Conservation (phyloP, 2,797 vertebrate species). For the Spondyliosoma cantharus region DNA sequence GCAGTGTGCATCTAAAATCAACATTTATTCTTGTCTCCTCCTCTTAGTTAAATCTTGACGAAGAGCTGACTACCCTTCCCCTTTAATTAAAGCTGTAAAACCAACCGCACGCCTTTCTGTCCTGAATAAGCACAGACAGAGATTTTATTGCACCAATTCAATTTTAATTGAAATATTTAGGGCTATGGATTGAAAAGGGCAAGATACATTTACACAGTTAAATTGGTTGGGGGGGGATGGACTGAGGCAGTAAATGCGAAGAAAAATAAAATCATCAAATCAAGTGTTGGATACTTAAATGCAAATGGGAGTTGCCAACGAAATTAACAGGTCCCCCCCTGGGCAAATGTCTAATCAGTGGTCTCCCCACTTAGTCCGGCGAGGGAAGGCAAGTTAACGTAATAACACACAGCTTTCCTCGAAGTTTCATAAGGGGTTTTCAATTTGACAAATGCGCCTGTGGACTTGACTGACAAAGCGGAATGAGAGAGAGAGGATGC, state of each 20-base stretch:
- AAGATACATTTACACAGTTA: slow-evolving; percentile 68
- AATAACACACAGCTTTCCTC: slow-evolving; percentile 66
- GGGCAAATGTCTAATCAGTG: slow-evolving; percentile 77
- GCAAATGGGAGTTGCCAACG: slow-evolving; percentile 75
- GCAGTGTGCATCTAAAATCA: neutral
- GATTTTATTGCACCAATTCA: slow-evolving; percentile 73
- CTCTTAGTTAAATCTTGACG: slow-evolving; percentile 48
- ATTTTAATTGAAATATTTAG: slow-evolving; percentile 81
- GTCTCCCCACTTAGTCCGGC: slow-evolving; percentile 64
- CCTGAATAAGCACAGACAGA: slow-evolving; percentile 52
- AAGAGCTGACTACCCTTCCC: slow-evolving; percentile 37
- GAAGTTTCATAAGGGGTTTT: slow-evolving; percentile 60
- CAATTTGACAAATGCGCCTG: slow-evolving; percentile 62
- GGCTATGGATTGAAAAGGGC: slow-evolving; percentile 76
- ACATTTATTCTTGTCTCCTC: slow-evolving; percentile 5
- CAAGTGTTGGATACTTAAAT: slow-evolving; percentile 69
- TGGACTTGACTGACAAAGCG: slow-evolving; percentile 60
- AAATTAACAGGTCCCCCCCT: slow-evolving; percentile 73
- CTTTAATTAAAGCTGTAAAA: slow-evolving; percentile 68
- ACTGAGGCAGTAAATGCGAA: slow-evolving; percentile 58
- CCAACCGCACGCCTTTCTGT: slow-evolving; percentile 49
- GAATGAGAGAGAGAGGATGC: slow-evolving; percentile 45
- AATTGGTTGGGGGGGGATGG: slow-evolving; percentile 57
- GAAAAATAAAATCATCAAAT: slow-evolving; percentile 67
- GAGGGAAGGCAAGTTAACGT: slow-evolving; percentile 72